Evolutionary conservation across 2,888 invertebrate species (phyloP), one percentile per base, ranked within the genome.

Genomic region (Eristalis pertinax): DNA sequence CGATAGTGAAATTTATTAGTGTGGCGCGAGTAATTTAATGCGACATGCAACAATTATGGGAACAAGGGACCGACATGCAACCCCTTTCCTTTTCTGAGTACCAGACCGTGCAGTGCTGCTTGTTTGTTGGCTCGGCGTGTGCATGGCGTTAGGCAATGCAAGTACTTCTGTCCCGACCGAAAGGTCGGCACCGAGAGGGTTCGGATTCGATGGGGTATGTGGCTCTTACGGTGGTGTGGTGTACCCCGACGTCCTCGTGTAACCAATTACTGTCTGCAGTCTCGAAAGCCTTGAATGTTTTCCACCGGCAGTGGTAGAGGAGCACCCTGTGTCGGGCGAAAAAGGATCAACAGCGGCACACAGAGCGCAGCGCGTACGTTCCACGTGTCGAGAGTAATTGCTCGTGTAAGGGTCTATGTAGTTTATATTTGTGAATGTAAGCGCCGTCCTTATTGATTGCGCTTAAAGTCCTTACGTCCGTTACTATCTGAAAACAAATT

Each of bases 1-100:
- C 90, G 89, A 89, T 90, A 89, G 89, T 89, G 77, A 89, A 90
- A 89, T 90, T 90, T 90, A 90, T 89, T 89, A 88, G 84, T 81
- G 88, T 88, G 86, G 89, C 88, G 88, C 88, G 88, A 89, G 89
- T 89, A 89, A 89, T 89, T 89, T 88, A 89, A 89, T 88, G 89
- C 89, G 89, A 89, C 90, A 89, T 90, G 89, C 89, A 90, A 89
- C 90, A 90, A 89, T 89, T 90, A 89, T 72, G 84, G 64, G 69
- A 88, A 87, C 87, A 80, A 62, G 65, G 41, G 67, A 56, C 24
- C 22, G 50, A 84, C 73, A 84, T 64, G 84, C 72, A 80, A 80
- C 29, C 76, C 67, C 19, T 75, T 24, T 69, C 67, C 19, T 75
- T 24, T 73, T 19, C 50, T n/a, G 50, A 8, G 19, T 50, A 8